Evolutionary conservation across 2,888 invertebrate species (phyloP).

Genomic region (Nephrotoma guestfalica): DNA sequence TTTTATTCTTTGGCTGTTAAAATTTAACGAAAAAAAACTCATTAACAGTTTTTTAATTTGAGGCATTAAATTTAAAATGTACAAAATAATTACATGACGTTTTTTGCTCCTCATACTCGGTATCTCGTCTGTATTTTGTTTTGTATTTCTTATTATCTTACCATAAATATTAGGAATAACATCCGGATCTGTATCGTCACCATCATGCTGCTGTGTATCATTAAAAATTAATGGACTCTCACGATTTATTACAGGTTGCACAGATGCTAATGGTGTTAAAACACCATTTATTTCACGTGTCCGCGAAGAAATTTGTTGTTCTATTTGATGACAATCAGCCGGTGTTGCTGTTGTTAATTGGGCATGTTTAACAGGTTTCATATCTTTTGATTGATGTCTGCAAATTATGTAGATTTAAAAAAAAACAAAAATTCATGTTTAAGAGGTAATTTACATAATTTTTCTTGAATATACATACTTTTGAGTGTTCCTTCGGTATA

Average conservation of each 20-base stretch:
- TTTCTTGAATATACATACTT: slow-evolving; percentile 27
- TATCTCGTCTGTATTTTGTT: neutral
- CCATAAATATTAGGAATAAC: slow-evolving; percentile 81
- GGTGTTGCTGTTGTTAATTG: slow-evolving; percentile 28
- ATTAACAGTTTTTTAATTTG: neutral
- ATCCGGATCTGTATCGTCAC: slow-evolving; percentile 64
- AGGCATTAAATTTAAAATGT: neutral
- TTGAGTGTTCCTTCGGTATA: slow-evolving; percentile 37
- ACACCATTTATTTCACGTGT: slow-evolving; percentile 14
- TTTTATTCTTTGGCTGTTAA: neutral
- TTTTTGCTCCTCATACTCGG: neutral
- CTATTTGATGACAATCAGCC: slow-evolving; percentile 30
- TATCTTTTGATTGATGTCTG: slow-evolving; percentile 1
- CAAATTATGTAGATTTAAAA: neutral
- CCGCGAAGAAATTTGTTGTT: slow-evolving; percentile 14
- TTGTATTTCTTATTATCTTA: slow-evolving; percentile 38
- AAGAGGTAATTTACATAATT: neutral
- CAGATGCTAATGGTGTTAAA: slow-evolving; percentile 15
- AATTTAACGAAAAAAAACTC: neutral
- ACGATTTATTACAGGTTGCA: slow-evolving; percentile 18
- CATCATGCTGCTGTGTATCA: slow-evolving; percentile 6
- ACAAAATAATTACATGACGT: neutral
- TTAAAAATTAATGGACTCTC: slow-evolving; percentile 30
- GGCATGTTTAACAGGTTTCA: slow-evolving; percentile 23
- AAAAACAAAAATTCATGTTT: neutral